A percentile compares a stretch with the other conserved stretches of the same genome.
These are phyloP conservation scores for Antigone vipio DNA, from an alignment of 2,113 vertebrate species.

Conservation along the genomic window DNA sequence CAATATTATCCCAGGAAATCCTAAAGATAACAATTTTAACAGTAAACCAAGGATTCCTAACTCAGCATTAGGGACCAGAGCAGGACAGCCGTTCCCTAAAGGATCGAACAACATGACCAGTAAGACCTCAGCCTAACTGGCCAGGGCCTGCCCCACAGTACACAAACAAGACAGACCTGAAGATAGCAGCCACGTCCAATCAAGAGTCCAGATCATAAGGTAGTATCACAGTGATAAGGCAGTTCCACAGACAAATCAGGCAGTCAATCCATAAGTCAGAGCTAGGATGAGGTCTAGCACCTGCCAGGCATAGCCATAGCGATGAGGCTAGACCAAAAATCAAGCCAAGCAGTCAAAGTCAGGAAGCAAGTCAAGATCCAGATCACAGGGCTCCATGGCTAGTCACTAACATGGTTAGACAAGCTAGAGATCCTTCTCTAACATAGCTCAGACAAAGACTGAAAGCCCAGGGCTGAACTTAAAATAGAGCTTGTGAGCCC, in stretches of 20 bases:
- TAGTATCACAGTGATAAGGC: fast-evolving
- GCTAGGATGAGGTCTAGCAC: background rate
- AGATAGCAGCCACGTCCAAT: background rate
- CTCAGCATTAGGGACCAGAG: background rate
- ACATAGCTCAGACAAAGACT: fast-evolving
- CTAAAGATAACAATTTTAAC: background rate
- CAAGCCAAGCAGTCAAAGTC: background rate
- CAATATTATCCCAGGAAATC: background rate
- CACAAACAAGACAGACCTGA: background rate
- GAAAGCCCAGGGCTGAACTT: fast-evolving
- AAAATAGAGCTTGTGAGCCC: background rate
- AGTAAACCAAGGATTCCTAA: background rate
- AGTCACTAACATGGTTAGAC: fast-evolving
- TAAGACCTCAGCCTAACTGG: background rate
- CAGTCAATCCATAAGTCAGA: background rate
- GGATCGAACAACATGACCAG: background rate
- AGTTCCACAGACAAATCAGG: background rate
- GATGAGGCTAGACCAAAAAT: background rate
- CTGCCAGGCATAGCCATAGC: background rate
- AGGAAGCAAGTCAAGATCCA: background rate
- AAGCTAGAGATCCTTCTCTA: background rate
- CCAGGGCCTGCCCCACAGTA: background rate
- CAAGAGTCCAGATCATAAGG: background rate
- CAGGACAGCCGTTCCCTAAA: background rate
- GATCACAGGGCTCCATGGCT: fast-evolving